These are phyloP conservation scores for Tipula unca DNA, from an alignment of 2,888 invertebrate species.

Conservation along the genomic window DNA sequence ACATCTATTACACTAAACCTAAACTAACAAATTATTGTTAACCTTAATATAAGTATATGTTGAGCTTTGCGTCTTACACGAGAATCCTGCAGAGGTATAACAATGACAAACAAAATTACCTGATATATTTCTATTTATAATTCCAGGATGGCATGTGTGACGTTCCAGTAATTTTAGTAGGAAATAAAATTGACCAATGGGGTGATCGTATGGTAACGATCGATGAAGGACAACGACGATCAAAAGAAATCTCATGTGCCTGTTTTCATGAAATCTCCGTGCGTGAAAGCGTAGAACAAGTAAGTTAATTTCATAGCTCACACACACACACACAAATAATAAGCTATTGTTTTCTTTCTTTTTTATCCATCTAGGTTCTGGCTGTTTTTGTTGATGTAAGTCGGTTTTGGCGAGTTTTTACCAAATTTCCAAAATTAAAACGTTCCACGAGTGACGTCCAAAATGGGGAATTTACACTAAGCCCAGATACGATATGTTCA, in stretches of 20 bases:
- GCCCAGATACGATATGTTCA: slow-evolving; percentile 44
- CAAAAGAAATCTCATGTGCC: slow-evolving; percentile 70
- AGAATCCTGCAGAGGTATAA: too few relatives aligned
- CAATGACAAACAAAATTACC: too few relatives aligned
- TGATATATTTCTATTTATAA: neutral
- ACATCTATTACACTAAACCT: too few relatives aligned
- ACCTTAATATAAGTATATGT: too few relatives aligned
- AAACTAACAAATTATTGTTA: too few relatives aligned
- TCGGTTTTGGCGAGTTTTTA: slow-evolving; percentile 64
- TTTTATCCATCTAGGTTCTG: slow-evolving; percentile 48
- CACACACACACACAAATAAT: too few relatives aligned
- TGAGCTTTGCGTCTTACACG: too few relatives aligned
- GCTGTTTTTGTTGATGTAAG: slow-evolving; percentile 68
- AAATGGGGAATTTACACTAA: slow-evolving; percentile 43
- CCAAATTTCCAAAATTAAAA: slow-evolving; percentile 56
- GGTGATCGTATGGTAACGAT: slow-evolving; percentile 73
- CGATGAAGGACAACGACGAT: slow-evolving; percentile 65
- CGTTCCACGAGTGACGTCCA: slow-evolving; percentile 50
- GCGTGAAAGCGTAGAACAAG: slow-evolving; percentile 74
- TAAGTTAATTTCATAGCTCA: slow-evolving; percentile 34
- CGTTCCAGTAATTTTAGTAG: slow-evolving; percentile 71
- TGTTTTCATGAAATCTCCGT: slow-evolving; percentile 82
- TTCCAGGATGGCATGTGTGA: slow-evolving; percentile 53
- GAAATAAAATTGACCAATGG: slow-evolving; percentile 69
- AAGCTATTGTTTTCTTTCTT: neutral